These are phyloP conservation scores for Amazonetta brasiliensis DNA, from an alignment of 2,797 vertebrate genomes.

Conservation along the genomic window DNA sequence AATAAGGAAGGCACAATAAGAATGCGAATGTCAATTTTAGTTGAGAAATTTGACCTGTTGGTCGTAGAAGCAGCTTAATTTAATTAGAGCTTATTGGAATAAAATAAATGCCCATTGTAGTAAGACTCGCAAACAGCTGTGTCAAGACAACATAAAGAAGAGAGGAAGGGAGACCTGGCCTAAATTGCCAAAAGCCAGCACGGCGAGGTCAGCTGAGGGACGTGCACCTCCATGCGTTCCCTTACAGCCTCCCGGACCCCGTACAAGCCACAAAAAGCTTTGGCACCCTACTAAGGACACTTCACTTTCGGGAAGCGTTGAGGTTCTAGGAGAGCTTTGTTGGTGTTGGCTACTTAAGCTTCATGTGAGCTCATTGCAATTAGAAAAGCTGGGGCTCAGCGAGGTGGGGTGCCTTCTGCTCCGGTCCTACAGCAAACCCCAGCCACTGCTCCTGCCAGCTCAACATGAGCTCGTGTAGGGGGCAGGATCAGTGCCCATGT, in stretches of 20 bases:
- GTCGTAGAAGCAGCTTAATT: slow-evolving; percentile 60
- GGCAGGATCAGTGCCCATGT: neutral
- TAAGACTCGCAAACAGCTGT: neutral
- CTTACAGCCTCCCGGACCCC: neutral
- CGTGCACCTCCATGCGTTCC: neutral
- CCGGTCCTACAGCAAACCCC: neutral
- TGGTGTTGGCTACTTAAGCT: neutral
- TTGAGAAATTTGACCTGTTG: slow-evolving; percentile 59
- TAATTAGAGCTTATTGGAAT: slow-evolving; percentile 64
- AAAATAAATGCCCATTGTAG: slow-evolving; percentile 36
- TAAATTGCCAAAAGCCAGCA: neutral
- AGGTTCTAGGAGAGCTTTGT: neutral
- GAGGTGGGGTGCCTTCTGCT: neutral
- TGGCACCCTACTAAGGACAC: neutral
- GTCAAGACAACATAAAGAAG: neutral
- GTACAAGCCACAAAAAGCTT: neutral
- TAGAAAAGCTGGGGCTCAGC: neutral
- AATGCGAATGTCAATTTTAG: slow-evolving; percentile 64
- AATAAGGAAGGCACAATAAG: slow-evolving; percentile 58
- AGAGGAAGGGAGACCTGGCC: neutral
- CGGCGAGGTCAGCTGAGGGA: neutral
- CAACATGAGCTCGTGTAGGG: accelerated
- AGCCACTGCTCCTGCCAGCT: neutral
- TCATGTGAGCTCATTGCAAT: neutral
- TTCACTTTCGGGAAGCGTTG: accelerated